Percentiles rank a stretch among this genome's conserved stretches.
These are phyloP conservation scores for Puma concolor DNA, from an alignment of 2,113 vertebrate genomes.

Conservation along the genomic window DNA sequence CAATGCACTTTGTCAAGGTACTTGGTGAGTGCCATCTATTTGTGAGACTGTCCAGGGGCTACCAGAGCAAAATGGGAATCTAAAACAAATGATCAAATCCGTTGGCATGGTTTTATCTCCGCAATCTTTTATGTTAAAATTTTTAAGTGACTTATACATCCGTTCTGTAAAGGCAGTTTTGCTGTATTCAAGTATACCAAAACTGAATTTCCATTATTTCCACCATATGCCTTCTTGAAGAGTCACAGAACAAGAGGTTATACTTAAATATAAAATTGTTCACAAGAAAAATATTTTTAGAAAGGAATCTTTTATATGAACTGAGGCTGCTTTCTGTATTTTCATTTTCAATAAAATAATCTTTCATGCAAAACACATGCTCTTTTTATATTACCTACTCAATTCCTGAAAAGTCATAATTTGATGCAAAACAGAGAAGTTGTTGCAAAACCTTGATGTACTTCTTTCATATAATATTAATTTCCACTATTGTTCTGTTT, in stretches of 20 bases:
- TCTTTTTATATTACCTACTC: background rate
- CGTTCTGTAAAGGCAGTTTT: background rate
- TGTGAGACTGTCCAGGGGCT: conserved; percentile 11
- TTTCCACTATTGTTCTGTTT: background rate
- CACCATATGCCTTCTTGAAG: background rate
- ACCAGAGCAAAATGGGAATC: background rate
- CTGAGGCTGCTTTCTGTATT: background rate
- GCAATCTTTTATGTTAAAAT: background rate
- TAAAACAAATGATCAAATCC: background rate
- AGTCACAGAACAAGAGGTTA: conserved; percentile 9
- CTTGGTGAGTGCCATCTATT: background rate
- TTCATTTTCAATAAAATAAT: conserved; percentile 35
- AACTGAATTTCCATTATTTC: background rate
- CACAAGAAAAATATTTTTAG: conserved; percentile 22
- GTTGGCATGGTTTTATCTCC: background rate
- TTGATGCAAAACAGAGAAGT: background rate
- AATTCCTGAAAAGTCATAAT: conserved; percentile 10
- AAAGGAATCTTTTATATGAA: background rate
- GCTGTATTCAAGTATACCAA: background rate
- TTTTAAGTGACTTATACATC: background rate
- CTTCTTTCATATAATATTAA: conserved; percentile 29
- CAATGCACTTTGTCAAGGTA: background rate
- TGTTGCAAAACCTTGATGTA: background rate
- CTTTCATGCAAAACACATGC: background rate
- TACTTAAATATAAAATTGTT: conserved; percentile 39